A percentile compares a stretch with the other conserved stretches of the same genome.
Evolutionary conservation across 2,888 invertebrate genomes (phyloP).

Genomic region (Quadroppia sp.): DNA sequence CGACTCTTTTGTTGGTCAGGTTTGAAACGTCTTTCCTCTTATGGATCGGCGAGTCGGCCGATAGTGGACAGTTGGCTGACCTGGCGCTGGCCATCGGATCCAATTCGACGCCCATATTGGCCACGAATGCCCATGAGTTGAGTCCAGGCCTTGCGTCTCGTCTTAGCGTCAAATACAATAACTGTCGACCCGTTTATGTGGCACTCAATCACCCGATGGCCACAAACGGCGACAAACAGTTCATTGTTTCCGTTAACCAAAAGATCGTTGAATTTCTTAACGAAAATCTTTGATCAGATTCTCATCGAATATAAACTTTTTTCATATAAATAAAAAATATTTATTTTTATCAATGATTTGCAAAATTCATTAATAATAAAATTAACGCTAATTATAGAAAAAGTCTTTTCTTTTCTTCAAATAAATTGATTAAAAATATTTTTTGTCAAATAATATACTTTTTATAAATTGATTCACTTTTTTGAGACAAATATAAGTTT

Average conservation of each 20-base stretch:
- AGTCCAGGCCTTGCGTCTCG: constrained; percentile 33
- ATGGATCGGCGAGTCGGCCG: constrained; percentile 41
- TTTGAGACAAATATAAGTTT: too few species aligned
- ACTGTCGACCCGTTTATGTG: constrained; percentile 41
- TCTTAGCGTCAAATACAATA: constrained; percentile 39
- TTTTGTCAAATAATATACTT: too few species aligned
- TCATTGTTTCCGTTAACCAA: neutral
- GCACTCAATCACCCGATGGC: constrained; percentile 37
- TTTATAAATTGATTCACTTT: too few species aligned
- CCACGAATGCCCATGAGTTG: neutral
- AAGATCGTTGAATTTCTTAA: constrained; percentile 25
- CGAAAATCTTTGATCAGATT: too few species aligned
- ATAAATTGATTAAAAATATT: too few species aligned
- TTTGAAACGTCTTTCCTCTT: constrained; percentile 35
- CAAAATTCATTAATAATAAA: too few species aligned
- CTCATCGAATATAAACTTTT: neutral
- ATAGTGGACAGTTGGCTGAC: neutral
- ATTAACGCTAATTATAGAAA: too few species aligned
- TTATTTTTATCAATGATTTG: too few species aligned
- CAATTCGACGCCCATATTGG: constrained; percentile 37
- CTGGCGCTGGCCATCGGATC: constrained; percentile 36
- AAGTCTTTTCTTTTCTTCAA: too few species aligned
- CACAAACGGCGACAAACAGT: neutral
- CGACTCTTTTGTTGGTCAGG: constrained; percentile 6
- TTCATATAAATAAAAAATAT: neutral